Base-by-base conservation (phyloP, 2,888 invertebrate species). In the Chrysodeixis includens region DNA sequence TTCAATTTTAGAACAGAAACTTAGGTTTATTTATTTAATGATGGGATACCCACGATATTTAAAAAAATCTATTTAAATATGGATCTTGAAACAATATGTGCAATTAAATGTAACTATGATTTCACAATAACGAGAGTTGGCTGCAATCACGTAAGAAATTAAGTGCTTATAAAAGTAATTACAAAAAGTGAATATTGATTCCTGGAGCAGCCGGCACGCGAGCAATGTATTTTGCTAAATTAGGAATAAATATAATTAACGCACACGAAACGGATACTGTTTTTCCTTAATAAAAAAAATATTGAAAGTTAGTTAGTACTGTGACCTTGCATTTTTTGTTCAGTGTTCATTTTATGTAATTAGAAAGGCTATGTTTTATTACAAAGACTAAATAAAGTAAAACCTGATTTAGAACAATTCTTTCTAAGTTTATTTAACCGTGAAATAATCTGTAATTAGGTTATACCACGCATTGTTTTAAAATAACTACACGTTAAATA, bases 211-310 rank as follows among this genome's bases (percentile, higher is more conserved):
- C 14, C n/a, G 7, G 40, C 40, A 40, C 40, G 40, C 46, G 20
- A 49, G 2, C 20, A 18, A 3, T 20, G 20, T 12, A 46, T n/a
- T 9, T 52, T 5, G 1, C 46, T 44, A 44, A 51, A 5, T 20
- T 20, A n/a, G 26, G 12, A 57, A 16, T 55, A 69, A 69, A 56
- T 76, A 66, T 73, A 66, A 56, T 71, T 69, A 70, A 32, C 46
- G 57, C n/a, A 26, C 55, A 55, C 56, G 75, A 66, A 84, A 81
- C 79, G 66, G 78, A 81, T 80, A 83, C 74, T 67, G 69, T 78
- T 78, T 82, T 83, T 84, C 83, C 78, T 79, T 69, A 69, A 69
- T 79, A 81, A 83, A 83, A 84, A 80, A 40, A n/a, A 40, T 60
- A 66, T 78, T 76, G 79, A 81, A 76, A 74, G 79, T 83, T 64